Conservation (phyloP, 2,797 vertebrate species). For the Sus cebifrons region DNA sequence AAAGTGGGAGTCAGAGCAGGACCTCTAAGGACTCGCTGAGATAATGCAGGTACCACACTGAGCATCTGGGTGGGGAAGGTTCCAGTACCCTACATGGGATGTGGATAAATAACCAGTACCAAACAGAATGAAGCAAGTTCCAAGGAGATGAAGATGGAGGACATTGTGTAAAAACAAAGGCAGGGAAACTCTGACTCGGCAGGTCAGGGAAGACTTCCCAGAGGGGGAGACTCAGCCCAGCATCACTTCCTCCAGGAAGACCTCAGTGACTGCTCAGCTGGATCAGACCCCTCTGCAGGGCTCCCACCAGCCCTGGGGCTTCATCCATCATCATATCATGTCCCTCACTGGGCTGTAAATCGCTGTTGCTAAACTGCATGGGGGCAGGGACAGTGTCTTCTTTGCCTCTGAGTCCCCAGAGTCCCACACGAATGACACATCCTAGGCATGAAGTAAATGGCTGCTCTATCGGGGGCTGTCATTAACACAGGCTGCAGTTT, state of each 20-base stretch:
- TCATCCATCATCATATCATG: neutral
- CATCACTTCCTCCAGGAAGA: neutral
- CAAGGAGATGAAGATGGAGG: neutral
- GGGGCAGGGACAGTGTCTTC: neutral
- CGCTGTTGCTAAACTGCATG: fast-evolving
- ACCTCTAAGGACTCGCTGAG: neutral
- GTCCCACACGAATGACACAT: too few species aligned
- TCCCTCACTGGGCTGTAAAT: fast-evolving
- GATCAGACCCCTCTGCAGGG: neutral
- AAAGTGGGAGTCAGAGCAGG: neutral
- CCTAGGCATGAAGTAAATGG: neutral
- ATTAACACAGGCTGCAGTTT: neutral
- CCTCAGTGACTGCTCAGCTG: neutral
- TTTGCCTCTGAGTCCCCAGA: neutral
- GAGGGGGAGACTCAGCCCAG: neutral
- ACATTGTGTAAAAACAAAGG: neutral
- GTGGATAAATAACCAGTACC: too few species aligned
- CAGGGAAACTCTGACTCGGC: neutral
- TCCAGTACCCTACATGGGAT: neutral
- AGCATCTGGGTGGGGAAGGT: neutral
- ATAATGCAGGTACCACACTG: too few species aligned
- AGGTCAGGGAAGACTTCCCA: neutral
- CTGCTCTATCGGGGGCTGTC: neutral
- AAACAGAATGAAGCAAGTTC: neutral
- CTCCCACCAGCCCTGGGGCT: neutral